Percentiles rank a stretch among this genome's conserved stretches.
These are phyloP conservation scores for Acleris sparsana DNA, from an alignment of 2,888 invertebrate species.

Conservation along the genomic window DNA sequence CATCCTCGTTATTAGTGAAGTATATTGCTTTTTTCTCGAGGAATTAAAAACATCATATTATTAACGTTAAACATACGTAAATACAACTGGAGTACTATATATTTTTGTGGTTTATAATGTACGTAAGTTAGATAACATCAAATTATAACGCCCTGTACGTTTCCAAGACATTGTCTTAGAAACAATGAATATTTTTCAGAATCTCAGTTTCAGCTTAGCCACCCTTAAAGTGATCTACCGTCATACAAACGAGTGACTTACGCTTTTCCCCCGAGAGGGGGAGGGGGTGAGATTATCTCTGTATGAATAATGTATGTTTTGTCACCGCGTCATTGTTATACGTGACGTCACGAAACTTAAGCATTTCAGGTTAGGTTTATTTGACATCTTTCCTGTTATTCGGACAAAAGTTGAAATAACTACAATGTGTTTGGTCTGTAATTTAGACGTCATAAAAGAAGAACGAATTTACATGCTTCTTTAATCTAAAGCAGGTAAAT, in stretches of 20 bases:
- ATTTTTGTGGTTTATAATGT: no score
- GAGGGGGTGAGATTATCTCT: slow-evolving; percentile 37
- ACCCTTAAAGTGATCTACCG: slow-evolving; percentile 44
- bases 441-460: no score
- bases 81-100: no score
- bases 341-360: slow-evolving; percentile 30
- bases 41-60: no score
- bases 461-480: no score
- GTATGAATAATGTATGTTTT: slow-evolving; percentile 64
- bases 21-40: no score
- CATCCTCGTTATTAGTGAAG: no score
- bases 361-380: slow-evolving; percentile 13
- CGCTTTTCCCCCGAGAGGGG: slow-evolving; percentile 44
- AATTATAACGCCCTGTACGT: no score
- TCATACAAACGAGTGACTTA: slow-evolving; percentile 51
- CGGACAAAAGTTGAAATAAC: neutral
- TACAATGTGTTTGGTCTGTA: no score
- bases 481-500: no score
- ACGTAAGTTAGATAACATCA: no score
- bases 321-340: slow-evolving; percentile 49
- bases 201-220: slow-evolving; percentile 17
- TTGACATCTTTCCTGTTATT: slow-evolving; percentile 16
- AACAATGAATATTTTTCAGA: neutral
- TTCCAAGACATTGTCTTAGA: neutral
- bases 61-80: no score